Evolutionary conservation across 2,797 vertebrate species (phyloP).

Genomic region (Sebastiscus tertius): DNA sequence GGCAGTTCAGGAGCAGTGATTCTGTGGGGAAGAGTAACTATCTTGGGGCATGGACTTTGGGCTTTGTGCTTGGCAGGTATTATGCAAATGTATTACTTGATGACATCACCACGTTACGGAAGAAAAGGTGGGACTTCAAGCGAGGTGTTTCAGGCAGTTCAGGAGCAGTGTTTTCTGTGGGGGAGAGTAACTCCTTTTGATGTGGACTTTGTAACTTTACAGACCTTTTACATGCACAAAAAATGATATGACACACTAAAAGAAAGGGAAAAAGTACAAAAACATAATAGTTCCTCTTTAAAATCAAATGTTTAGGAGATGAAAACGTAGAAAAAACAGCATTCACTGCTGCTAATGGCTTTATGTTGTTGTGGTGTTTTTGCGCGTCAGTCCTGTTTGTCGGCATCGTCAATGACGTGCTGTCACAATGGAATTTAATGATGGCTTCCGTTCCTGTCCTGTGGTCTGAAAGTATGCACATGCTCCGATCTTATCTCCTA

Average conservation of each 20-base stretch:
- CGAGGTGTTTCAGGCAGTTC: too few species aligned
- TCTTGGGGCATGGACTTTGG: too few species aligned
- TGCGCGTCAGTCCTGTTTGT: conserved; percentile 17
- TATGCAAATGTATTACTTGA: too few species aligned
- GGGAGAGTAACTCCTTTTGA: neutral
- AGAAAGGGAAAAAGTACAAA: neutral
- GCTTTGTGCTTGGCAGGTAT: too few species aligned
- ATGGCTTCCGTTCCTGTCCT: neutral
- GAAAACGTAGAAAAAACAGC: neutral
- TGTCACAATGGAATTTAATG: conserved; percentile 47
- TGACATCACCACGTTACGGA: too few species aligned
- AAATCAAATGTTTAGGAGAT: neutral
- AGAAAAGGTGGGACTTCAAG: too few species aligned
- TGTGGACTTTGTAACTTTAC: neutral
- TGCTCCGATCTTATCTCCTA: neutral
- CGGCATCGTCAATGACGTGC: neutral
- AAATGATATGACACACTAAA: neutral
- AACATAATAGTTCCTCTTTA: neutral
- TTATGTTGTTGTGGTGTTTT: neutral
- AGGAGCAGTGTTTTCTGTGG: accelerated
- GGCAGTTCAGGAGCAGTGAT: too few species aligned
- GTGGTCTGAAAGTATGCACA: neutral
- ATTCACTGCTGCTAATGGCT: neutral
- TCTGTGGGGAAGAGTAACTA: neutral
- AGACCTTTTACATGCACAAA: neutral